Evolutionary conservation across 2,888 invertebrate species (phyloP).

Genomic region (Apamea crenata): DNA sequence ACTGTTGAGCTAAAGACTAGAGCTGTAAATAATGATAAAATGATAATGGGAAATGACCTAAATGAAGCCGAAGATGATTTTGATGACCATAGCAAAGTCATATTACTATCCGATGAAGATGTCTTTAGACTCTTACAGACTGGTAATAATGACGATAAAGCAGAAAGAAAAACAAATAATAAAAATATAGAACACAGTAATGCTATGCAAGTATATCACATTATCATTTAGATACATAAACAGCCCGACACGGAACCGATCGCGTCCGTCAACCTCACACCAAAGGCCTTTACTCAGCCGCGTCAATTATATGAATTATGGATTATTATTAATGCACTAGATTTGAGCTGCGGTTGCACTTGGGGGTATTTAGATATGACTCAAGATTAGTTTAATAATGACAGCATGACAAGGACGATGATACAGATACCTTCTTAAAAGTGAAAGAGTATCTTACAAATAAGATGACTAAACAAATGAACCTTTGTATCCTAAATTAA

Average conservation of each 20-base stretch:
- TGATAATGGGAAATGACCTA: not conserved
- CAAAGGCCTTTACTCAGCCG: slow-evolving; percentile 45
- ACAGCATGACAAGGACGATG: not conserved
- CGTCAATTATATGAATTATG: slow-evolving; percentile 56
- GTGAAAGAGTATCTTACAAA: not conserved
- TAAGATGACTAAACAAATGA: not conserved
- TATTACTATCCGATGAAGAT: not conserved
- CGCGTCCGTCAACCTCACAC: slow-evolving; percentile 58
- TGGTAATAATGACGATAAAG: not conserved
- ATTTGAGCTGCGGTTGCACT: slow-evolving; percentile 17
- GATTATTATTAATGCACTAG: slow-evolving; percentile 49
- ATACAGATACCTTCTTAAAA: not conserved
- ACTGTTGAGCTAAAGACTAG: not conserved
- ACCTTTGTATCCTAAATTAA: not conserved
- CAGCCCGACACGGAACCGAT: slow-evolving; percentile 49
- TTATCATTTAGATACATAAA: slow-evolving; percentile 31
- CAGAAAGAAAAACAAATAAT: not conserved
- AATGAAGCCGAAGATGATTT: not conserved
- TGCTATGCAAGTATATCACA: slow-evolving; percentile 13
- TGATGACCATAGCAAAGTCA: not conserved
- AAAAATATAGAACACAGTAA: slow-evolving; percentile 17
- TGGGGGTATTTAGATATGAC: not conserved
- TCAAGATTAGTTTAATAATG: not conserved
- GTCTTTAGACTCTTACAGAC: not conserved
- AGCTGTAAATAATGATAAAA: not conserved